Conservation (phyloP, 2,888 invertebrate species). For the Andrena chrysosceles region DNA sequence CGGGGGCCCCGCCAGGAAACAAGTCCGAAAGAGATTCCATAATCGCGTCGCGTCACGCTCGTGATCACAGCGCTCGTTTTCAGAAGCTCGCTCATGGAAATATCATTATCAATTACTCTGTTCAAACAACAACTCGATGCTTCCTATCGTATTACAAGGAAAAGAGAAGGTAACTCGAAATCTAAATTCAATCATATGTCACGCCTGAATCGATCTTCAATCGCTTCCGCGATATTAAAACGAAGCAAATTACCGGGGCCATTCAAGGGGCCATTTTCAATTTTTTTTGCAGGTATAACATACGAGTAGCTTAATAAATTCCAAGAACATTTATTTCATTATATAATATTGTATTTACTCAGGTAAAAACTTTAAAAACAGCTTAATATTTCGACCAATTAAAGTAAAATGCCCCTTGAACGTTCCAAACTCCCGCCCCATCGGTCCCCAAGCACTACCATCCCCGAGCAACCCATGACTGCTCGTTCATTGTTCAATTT, state of each 20-base stretch:
- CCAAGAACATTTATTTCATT: too few relatives aligned
- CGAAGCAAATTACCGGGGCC: too few relatives aligned
- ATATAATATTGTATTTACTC: too few relatives aligned
- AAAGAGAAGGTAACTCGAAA: too few relatives aligned
- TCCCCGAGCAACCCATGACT: background rate
- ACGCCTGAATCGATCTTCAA: too few relatives aligned
- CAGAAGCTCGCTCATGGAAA: background rate
- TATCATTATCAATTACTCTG: background rate
- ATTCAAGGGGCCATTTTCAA: too few relatives aligned
- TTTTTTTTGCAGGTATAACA: too few relatives aligned
- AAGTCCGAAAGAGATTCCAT: constrained; percentile 38
- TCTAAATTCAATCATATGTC: too few relatives aligned
- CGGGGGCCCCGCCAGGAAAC: background rate
- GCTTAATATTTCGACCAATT: background rate
- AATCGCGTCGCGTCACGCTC: constrained; percentile 14
- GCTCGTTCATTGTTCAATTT: constrained; percentile 31
- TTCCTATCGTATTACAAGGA: background rate
- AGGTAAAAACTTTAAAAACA: too few relatives aligned
- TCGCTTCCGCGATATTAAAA: too few relatives aligned
- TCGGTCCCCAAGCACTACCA: background rate
- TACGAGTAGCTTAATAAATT: too few relatives aligned
- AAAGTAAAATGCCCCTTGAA: background rate
- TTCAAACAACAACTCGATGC: background rate
- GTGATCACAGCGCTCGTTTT: background rate
- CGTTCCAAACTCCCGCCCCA: background rate